phyloP scores from a whole-genome alignment of 1,140 invertebrate genomes.

The Heliothis virescens region DNA sequence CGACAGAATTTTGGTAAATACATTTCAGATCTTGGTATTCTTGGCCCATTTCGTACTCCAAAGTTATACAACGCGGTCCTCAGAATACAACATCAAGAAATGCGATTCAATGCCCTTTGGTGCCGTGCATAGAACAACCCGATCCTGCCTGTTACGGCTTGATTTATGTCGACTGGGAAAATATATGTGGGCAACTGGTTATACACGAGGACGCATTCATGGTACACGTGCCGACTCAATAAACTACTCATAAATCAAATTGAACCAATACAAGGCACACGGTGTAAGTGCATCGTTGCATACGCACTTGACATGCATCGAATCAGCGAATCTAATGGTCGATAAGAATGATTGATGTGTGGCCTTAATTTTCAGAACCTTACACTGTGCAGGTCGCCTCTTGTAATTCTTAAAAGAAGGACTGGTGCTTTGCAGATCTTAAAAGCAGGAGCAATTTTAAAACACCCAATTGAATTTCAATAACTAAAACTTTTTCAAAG shows the following conservation, averaged over 20 bases:
- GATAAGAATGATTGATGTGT: slow-evolving; percentile 48
- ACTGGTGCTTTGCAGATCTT: too few relatives aligned
- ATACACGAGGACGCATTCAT: slow-evolving; percentile 49
- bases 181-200: slow-evolving; percentile 33
- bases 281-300: slow-evolving; percentile 47
- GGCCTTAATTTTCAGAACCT: slow-evolving; percentile 42
- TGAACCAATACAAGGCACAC: slow-evolving; percentile 48
- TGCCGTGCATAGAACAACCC: neutral
- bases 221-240: slow-evolving; percentile 54
- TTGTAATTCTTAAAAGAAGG: neutral
- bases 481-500: too few relatives aligned
- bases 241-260: slow-evolving; percentile 54
- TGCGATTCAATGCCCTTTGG: neutral
- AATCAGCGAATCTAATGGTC: slow-evolving; percentile 41
- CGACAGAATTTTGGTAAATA: neutral
- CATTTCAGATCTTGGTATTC: neutral
- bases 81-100: slow-evolving; percentile 14
- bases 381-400: slow-evolving; percentile 1
- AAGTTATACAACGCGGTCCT: neutral
- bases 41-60: neutral
- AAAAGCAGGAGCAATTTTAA: too few relatives aligned
- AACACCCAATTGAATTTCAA: too few relatives aligned
- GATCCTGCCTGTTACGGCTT: slow-evolving; percentile 19
- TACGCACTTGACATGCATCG: slow-evolving; percentile 38
- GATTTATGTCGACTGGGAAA: slow-evolving; percentile 50